Evolutionary conservation across 2,113 vertebrate genomes (phyloP).

Genomic region (Gymnocephalus cernua): DNA sequence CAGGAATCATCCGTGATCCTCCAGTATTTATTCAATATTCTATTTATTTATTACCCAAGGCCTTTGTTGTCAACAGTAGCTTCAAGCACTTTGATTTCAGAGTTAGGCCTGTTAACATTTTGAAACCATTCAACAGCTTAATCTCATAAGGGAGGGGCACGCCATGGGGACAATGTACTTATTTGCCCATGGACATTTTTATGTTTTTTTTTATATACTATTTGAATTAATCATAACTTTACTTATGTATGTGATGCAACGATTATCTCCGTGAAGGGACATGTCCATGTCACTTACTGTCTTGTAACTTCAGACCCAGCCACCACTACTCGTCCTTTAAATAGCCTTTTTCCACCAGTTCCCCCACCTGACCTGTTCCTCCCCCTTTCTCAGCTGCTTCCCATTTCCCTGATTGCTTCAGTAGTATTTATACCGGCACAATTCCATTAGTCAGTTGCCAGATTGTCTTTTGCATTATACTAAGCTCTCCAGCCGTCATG

Average conservation of each 20-base stretch:
- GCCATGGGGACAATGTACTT: slow-evolving; percentile 2
- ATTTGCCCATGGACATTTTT: slow-evolving; percentile 24
- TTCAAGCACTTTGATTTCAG: slow-evolving; percentile 64
- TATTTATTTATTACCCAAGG: slow-evolving; percentile 36
- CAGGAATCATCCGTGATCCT: too few relatives aligned
- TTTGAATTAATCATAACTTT: slow-evolving; percentile 21
- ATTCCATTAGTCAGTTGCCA: too few relatives aligned
- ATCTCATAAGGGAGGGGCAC: slow-evolving; percentile 34
- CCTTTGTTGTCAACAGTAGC: slow-evolving; percentile 45
- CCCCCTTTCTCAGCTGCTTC: too few relatives aligned
- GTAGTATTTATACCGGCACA: too few relatives aligned
- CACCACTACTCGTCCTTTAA: too few relatives aligned
- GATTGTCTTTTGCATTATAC: too few relatives aligned
- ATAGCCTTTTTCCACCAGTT: too few relatives aligned
- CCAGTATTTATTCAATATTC: too few relatives aligned
- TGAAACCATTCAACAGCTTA: slow-evolving; percentile 45
- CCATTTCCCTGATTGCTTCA: too few relatives aligned
- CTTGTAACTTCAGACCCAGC: too few relatives aligned
- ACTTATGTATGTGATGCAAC: slow-evolving; percentile 37
- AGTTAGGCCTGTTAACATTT: slow-evolving; percentile 37
- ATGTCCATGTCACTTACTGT: background rate
- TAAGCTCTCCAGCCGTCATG: too few relatives aligned
- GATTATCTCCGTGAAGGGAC: slow-evolving; percentile 43
- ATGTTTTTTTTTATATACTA: slow-evolving; percentile 40
- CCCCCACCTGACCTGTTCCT: too few relatives aligned